Base-by-base conservation (phyloP, 2,113 vertebrate genomes). In the Proteles cristata region DNA sequence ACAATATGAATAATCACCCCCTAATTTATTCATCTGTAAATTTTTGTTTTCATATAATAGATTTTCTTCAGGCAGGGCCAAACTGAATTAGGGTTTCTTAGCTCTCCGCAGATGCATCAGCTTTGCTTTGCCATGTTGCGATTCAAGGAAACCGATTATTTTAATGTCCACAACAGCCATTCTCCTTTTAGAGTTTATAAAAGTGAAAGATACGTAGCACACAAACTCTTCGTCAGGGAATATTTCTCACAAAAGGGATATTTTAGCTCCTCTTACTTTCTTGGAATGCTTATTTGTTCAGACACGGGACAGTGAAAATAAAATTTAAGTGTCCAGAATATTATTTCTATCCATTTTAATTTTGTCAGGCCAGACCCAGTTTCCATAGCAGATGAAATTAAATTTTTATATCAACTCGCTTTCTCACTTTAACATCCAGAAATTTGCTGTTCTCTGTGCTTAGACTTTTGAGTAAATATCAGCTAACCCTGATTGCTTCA, bases 1-100 rank as follows among this genome's bases (percentile, higher is more conserved):
- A 96, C 84, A 94, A 82, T 96, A 95, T 95, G 95, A 97, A 93
- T 97, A 96, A 97, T 97, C 97, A 95, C 88, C 35, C 5, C 53
- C n/a, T 97, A 88, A 88, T 97, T 88, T 97, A 95, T 88, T 98
- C 81, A 86, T 96, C 73, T 89, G 61, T 86, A 97, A 93, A 68
- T 86, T 97, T 90, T 96, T 65, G 25, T 80, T 93, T 97, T 88
- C 71, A 74, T 68, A 53, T n/a, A 26, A 69, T 74, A 82, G 35
- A n/a, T 93, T 96, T 97, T 88, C 79, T 88, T 90, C 74, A 66
- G 45, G 61, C 89, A n/a, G 12, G 74, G 25, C 66, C 69, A 79
- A 43, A 61, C 25, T 7, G 9, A 69, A 85, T 45, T 23, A 1
- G 26, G 26, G 23, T 63, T 23, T 39, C 69, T 55, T 33, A 81